Percentiles rank a stretch among this genome's conserved stretches.
Conservation (phyloP, 1,140 invertebrate genomes). For the Scylla paramamosain region DNA sequence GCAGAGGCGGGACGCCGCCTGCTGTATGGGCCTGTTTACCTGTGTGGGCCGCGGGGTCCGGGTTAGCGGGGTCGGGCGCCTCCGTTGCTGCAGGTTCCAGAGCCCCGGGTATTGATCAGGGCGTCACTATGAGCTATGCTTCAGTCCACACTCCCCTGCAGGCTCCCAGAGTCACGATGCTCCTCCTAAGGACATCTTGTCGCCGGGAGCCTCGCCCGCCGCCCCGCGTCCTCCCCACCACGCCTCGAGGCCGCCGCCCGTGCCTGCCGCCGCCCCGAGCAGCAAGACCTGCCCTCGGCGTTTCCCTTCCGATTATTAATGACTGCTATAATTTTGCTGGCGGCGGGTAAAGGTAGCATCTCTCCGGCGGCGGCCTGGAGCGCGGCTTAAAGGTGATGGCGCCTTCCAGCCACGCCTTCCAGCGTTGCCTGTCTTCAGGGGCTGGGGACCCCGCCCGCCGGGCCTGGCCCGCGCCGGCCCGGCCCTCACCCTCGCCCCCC, state of each 20-base stretch:
- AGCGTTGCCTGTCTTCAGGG: slow-evolving; percentile 74
- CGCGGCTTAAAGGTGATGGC: slow-evolving; percentile 75
- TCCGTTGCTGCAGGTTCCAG: slow-evolving; percentile 69
- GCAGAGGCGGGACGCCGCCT: slow-evolving; percentile 34
- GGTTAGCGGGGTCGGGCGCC: slow-evolving; percentile 53
- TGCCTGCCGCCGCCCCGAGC: neutral
- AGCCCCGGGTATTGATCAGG: slow-evolving; percentile 75
- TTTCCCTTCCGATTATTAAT: slow-evolving; percentile 32
- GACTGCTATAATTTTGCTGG: slow-evolving; percentile 70
- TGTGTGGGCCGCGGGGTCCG: slow-evolving; percentile 39
- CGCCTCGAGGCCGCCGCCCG: neutral
- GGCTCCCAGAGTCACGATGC: slow-evolving; percentile 75
- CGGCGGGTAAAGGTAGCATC: slow-evolving; percentile 73
- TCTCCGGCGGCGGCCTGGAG: slow-evolving; percentile 71
- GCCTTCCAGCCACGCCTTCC: slow-evolving; percentile 76
- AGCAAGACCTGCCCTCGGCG: neutral
- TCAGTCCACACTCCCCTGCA: slow-evolving; percentile 75
- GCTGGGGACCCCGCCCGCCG: slow-evolving; percentile 63
- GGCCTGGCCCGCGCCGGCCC: slow-evolving; percentile 14
- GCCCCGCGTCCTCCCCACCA: neutral
- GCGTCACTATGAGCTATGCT: slow-evolving; percentile 76
- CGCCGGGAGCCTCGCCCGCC: slow-evolving; percentile 47
- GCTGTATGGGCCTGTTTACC: slow-evolving; percentile 54
- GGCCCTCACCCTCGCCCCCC: slow-evolving; percentile 35
- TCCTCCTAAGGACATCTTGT: slow-evolving; percentile 65